Evolutionary conservation across 2,113 vertebrate species (phyloP), one percentile per base, ranked within the genome.

Genomic region (Forbesichthys agassizii): DNA sequence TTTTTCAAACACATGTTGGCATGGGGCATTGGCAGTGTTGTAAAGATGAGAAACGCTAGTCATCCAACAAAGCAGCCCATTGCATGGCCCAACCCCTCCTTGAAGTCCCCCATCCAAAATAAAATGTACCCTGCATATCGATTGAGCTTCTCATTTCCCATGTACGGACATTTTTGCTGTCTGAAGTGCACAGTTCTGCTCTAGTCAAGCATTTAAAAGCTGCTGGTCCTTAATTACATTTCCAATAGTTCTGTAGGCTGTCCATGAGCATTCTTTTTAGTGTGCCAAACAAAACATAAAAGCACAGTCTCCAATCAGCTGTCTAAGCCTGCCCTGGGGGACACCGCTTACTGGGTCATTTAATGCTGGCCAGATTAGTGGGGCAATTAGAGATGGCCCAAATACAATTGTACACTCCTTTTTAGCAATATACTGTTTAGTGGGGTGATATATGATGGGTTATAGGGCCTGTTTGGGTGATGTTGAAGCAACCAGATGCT

Each of bases 211-310:
- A 57, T 91, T 92, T 91, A 92, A 92, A 90, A 90, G 86, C 88
- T 85, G 81, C 87, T 77, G 57, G 85, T 66, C 79, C 83, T 87
- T 92, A 92, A 92, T 92, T 92, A 91, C 87, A 88, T 91, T 92
- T 91, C 84, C 90, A 83, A 90, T 91, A 87, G 83, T 88, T 86
- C 79, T 84, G 82, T 80, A 77, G 80, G 74, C 74, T 86, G 78
- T 86, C 84, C 81, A 76, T 79, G 69, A 81, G 79, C 80, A 53
- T 9, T 46, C 82, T 81, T 84, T 90, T 89, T 88, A 86, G 90
- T 89, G 78, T 76, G 77, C 72, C 73, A 77, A 77, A 78, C 71
- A 83, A 89, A 88, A 84, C 81, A 89, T 83, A 89, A 33, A 87
- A 74, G 75, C 77, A 78, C 71, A 83, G 74, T 82, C 79, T 83